Base-by-base conservation (phyloP, 2,113 vertebrate species). In the Nothoprocta pentlandii region DNA sequence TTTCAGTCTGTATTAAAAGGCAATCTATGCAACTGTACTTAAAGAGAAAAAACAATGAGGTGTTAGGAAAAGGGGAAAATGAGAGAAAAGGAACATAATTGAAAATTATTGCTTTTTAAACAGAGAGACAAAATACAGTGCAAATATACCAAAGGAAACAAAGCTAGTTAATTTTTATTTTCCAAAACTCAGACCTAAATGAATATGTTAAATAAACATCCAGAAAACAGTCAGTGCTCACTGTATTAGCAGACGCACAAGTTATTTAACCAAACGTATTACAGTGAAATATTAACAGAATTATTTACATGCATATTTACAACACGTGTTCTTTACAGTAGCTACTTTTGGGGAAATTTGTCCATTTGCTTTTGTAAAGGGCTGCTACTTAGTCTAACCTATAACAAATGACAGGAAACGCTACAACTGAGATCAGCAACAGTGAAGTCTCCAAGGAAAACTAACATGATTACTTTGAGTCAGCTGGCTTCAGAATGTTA, bases 261-360 rank as follows among this genome's bases (percentile, higher is more conserved):
- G 89, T 82, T 84, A 86, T 75, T 95, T 94, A 96, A 97, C 93
- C 92, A 94, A 97, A 94, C 95, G 96, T 96, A 7, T 94, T 95
- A 97, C 96, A 96, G 75, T 95, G 95, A 95, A 95, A 95, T 98
- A 97, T 97, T 96, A 97, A 97, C 91, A 97, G 95, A 98, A 97
- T 95, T 98, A 98, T 98, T 98, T 98, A 98, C 98, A 98, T 97
- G 97, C 96, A 92, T 97, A 98, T 97, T 97, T 98, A 98, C 97
- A 98, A 69, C 42, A 54, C 5, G 80, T 97, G 92, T 92, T 92
- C 71, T 97, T 95, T 93, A 95, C 63, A 94, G 85, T 84, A 86
- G 80, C 82, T 95, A 94, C 68, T 88, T 95, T 94, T 30, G 75
- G 69, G 80, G 83, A 96, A 96, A 56, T 92, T 95, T 20, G 94